Evolutionary conservation across 2,888 invertebrate genomes (phyloP), one percentile per base, ranked within the genome.

Genomic region (Cecidostiba fungosa): DNA sequence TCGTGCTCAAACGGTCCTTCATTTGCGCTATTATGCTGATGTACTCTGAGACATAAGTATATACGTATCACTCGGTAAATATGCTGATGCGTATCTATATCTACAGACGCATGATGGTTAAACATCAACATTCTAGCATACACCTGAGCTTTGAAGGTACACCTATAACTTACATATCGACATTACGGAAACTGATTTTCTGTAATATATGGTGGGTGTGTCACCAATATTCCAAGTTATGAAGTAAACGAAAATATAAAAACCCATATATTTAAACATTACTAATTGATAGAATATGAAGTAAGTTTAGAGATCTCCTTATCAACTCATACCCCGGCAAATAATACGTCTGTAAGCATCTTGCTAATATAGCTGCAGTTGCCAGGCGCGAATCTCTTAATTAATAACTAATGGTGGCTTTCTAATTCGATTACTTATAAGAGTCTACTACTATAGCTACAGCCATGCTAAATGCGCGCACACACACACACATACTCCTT

Each of bases 351-450:
- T 43, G 2, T 12, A 43, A 43, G 16, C 50, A 10, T 36, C 26
- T 62, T 73, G 73, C n/a, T 10, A 10, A 12, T 19, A 3, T 0
- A 12, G 47, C 29, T n/a, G 29, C 16, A 14, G 26, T 36, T 5
- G 19, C 36, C 83, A 78, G 62, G 70, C 73, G 70, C 12, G 47
- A 78, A 76, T 84, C 73, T 73, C 73, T 78, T 73, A 78, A 84
- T 84, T 78, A 84, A 78, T 78, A 78, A 78, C 78, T 66, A 66
- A 78, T 66, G 73, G 73, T 73, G 73, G 73, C 73, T 73, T 82
- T 85, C 82, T 69, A 74, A 85, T 74, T 76, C 74, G 66, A 74
- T 23, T 43, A 76, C 26, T 32, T 50, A 50, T 1, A 19, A 43
- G 10, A 43, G 66, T 50, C 59, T 14, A 19, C 36, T 12, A 23